These are phyloP conservation scores for Priocnemis perturbator DNA, from an alignment of 2,888 invertebrate genomes.

Conservation along the genomic window DNA sequence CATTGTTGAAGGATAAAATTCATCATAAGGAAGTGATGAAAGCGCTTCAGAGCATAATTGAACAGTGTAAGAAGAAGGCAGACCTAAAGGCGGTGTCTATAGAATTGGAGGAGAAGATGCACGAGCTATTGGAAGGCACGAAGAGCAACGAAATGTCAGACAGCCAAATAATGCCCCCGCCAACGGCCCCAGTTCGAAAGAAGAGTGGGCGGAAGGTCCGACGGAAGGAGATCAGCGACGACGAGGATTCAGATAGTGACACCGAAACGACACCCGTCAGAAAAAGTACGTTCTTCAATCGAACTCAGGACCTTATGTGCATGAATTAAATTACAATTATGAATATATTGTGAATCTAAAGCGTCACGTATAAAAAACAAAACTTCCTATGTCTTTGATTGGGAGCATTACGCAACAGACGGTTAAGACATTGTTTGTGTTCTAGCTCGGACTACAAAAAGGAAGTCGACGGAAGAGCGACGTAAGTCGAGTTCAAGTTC, in stretches of 20 bases:
- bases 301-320: too few species aligned
- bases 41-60: conserved; percentile 63
- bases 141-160: conserved; percentile 45
- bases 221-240: conserved; percentile 35
- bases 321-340: too few species aligned
- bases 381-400: neutral
- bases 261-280: conserved; percentile 1
- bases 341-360: too few species aligned
- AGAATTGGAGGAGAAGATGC: conserved; percentile 69
- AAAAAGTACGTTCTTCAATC: conserved; percentile 21
- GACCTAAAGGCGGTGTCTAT: conserved; percentile 60
- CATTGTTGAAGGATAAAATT: conserved; percentile 72
- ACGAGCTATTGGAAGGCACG: conserved; percentile 58
- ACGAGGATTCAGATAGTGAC: conserved; percentile 37
- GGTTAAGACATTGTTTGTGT: neutral
- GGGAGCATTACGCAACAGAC: neutral
- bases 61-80: conserved; percentile 66
- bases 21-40: conserved; percentile 65
- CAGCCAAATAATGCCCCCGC: conserved; percentile 65
- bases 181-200: conserved; percentile 32
- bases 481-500: conserved; percentile 15
- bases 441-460: conserved; percentile 14
- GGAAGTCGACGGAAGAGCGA: neutral
- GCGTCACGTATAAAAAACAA: neutral
- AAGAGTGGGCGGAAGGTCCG: conserved; percentile 2